Evolutionary conservation across 2,888 invertebrate species (phyloP).

Genomic region (Phengaris arion): DNA sequence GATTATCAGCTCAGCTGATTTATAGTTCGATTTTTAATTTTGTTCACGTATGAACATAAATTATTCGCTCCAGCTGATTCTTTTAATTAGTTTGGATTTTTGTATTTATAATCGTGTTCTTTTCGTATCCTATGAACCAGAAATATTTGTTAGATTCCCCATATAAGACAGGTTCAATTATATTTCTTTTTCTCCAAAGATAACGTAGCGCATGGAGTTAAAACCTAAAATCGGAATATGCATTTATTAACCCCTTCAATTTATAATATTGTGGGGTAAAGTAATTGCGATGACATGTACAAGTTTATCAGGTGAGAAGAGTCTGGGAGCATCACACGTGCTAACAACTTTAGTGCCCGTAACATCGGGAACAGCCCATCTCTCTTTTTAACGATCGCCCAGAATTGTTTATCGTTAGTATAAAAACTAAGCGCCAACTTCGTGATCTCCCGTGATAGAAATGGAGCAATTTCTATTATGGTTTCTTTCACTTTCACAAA

Average conservation of each 20-base stretch:
- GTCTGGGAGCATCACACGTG: conserved; percentile 61
- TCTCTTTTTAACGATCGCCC: conserved; percentile 75
- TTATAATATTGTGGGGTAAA: conserved; percentile 20
- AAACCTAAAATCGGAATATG: too few relatives aligned
- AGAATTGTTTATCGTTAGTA: conserved; percentile 70
- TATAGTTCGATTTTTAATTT: not conserved
- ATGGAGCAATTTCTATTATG: not conserved
- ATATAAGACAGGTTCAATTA: too few relatives aligned
- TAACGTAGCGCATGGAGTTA: too few relatives aligned
- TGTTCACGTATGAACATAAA: not conserved
- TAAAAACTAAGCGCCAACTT: conserved; percentile 62
- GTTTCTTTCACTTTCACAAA: not conserved
- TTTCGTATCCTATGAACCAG: too few relatives aligned
- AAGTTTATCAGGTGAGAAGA: conserved; percentile 56
- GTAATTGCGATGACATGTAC: conserved; percentile 39
- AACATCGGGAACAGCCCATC: conserved; percentile 75
- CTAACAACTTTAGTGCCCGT: conserved; percentile 74
- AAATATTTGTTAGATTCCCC: too few relatives aligned
- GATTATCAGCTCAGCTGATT: not conserved
- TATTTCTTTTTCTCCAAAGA: too few relatives aligned
- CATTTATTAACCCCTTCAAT: too few relatives aligned
- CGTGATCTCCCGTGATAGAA: not conserved
- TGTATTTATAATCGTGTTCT: not conserved
- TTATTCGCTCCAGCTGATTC: not conserved
- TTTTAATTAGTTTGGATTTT: not conserved